phyloP scores from a whole-genome alignment of 2,888 invertebrate genomes.

The Theretra japonica region DNA sequence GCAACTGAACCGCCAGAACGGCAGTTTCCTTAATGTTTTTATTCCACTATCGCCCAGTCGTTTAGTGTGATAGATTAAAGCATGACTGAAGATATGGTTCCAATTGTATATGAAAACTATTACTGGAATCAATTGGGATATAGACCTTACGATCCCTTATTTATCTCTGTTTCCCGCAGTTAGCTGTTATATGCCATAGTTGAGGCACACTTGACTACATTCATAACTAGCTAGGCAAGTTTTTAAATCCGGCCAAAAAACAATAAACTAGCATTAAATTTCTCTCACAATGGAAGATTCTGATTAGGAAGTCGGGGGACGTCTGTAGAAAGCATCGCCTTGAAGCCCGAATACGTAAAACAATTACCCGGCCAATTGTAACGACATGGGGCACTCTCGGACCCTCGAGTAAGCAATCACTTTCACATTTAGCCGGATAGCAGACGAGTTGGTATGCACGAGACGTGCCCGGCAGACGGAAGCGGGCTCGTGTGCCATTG shows the following conservation, averaged over 20 bases:
- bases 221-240: background rate
- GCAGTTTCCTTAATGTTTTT: no score
- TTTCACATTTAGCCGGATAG: slow-evolving; percentile 50
- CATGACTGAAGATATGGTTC: no score
- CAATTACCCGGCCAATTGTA: slow-evolving; percentile 30
- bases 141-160: no score
- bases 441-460: slow-evolving; percentile 64
- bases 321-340: slow-evolving; percentile 29
- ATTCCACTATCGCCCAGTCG: no score
- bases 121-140: no score
- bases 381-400: background rate
- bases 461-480: slow-evolving; percentile 66
- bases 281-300: slow-evolving; percentile 25
- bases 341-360: slow-evolving; percentile 30
- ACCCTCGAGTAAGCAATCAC: slow-evolving; percentile 33
- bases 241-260: background rate
- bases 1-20: no score
- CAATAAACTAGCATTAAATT: slow-evolving; percentile 14
- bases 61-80: no score
- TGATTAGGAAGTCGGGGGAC: slow-evolving; percentile 16
- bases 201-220: no score
- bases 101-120: no score
- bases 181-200: no score
- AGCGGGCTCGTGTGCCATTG: slow-evolving; percentile 60
- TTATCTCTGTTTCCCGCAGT: no score